Conservation (phyloP, 2,113 vertebrate genomes). For the Rhadina sibilatrix region DNA sequence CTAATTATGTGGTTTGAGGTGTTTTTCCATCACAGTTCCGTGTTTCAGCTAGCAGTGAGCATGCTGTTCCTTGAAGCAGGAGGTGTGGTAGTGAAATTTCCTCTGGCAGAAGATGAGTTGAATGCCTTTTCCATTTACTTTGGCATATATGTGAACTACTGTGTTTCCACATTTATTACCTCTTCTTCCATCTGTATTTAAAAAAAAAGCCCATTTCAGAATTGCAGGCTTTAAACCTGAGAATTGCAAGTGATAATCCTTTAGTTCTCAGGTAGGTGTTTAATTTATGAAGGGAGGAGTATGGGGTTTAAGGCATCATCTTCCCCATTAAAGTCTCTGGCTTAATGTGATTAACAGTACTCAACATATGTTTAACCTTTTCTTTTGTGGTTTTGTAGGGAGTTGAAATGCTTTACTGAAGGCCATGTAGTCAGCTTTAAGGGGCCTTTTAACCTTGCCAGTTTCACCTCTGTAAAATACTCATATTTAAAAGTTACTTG, state of each 20-base stretch:
- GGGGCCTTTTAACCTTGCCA: background rate
- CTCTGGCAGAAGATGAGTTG: background rate
- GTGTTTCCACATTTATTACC: background rate
- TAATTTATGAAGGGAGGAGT: background rate
- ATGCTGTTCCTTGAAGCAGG: background rate
- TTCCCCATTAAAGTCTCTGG: background rate
- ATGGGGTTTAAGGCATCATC: background rate
- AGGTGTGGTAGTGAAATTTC: background rate
- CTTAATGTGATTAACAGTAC: background rate
- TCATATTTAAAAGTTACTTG: background rate
- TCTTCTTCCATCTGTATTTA: background rate
- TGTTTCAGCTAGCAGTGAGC: background rate
- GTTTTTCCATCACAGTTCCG: background rate
- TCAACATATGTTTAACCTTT: background rate
- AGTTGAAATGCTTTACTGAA: rapidly evolving
- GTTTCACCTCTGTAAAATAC: background rate
- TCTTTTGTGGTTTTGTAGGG: background rate
- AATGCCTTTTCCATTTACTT: background rate
- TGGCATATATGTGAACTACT: background rate
- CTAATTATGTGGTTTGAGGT: background rate
- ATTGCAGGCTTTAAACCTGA: background rate
- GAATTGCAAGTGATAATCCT: background rate
- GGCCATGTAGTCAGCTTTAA: background rate
- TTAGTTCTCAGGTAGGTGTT: background rate
- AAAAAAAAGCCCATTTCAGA: rapidly evolving